These are phyloP conservation scores for Tribolium madens DNA, from an alignment of 1,140 invertebrate species.

Conservation along the genomic window DNA sequence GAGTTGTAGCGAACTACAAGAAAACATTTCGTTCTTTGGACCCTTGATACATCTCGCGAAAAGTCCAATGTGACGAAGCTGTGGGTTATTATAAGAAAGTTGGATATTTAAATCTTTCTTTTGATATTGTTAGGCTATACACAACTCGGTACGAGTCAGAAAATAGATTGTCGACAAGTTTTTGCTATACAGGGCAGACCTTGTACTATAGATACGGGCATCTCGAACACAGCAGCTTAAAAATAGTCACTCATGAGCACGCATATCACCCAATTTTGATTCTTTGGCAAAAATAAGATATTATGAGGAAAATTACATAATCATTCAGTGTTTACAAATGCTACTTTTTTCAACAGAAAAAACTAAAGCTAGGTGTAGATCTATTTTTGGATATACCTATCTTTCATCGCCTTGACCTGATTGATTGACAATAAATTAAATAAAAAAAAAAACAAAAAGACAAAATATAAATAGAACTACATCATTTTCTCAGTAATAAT, in stretches of 20 bases:
- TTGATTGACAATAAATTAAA: too few species aligned
- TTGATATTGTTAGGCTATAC: conserved; percentile 27
- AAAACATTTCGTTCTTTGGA: conserved; percentile 13
- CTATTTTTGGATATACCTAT: too few species aligned
- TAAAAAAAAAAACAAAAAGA: too few species aligned
- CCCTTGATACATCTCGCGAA: not conserved
- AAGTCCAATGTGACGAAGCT: conserved; percentile 30
- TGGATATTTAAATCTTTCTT: not conserved
- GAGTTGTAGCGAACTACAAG: conserved; percentile 29
- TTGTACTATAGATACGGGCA: too few species aligned
- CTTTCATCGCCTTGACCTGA: too few species aligned
- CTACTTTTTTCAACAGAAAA: too few species aligned
- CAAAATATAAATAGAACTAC: too few species aligned
- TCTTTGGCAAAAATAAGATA: not conserved
- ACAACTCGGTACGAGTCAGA: conserved; percentile 36
- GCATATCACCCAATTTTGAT: not conserved
- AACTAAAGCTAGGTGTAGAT: too few species aligned
- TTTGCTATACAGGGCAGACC: conserved; percentile 12
- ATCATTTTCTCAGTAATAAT: too few species aligned
- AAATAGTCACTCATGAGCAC: not conserved
- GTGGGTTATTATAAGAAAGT: conserved; percentile 9
- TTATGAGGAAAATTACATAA: too few species aligned
- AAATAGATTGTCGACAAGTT: conserved; percentile 41
- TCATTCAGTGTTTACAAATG: too few species aligned
- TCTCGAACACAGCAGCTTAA: not conserved